These are phyloP conservation scores for Nycteola revayana DNA, from an alignment of 2,888 invertebrate genomes.

Conservation along the genomic window DNA sequence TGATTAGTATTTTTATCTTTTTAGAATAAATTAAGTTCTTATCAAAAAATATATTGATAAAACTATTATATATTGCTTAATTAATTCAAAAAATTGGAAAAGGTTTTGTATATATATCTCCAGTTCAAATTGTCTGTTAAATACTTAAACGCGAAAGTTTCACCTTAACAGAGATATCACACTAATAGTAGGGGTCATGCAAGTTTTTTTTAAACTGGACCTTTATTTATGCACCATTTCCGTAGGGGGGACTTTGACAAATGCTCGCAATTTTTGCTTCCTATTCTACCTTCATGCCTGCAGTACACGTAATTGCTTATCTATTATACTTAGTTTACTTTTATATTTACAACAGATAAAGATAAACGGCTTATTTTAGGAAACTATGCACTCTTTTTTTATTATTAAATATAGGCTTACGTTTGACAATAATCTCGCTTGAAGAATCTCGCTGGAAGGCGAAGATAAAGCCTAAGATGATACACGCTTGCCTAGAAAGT, in stretches of 20 bases:
- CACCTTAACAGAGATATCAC: conserved; percentile 12
- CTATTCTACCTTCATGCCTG: conserved; percentile 36
- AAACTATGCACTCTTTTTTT: not conserved
- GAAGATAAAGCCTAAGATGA: too few relatives aligned
- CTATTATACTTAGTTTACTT: conserved; percentile 12
- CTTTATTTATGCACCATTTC: conserved; percentile 78
- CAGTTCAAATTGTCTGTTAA: too few relatives aligned
- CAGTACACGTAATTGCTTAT: conserved; percentile 26
- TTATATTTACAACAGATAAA: conserved; percentile 3
- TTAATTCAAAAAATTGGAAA: too few relatives aligned
- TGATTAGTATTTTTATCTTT: too few relatives aligned
- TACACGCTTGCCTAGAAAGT: too few relatives aligned
- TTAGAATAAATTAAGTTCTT: too few relatives aligned
- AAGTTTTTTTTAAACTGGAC: conserved; percentile 60
- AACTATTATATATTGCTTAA: too few relatives aligned
- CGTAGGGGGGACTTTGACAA: conserved; percentile 75
- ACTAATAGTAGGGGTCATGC: conserved; percentile 22
- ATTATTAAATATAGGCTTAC: not conserved
- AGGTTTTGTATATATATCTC: too few relatives aligned
- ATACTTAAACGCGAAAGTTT: too few relatives aligned
- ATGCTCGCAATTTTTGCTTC: conserved; percentile 72
- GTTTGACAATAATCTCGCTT: too few relatives aligned
- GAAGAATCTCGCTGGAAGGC: too few relatives aligned
- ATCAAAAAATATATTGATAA: too few relatives aligned
- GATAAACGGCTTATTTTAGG: not conserved